phyloP scores from a whole-genome alignment of 2,888 invertebrate species.

The Fragum fragum region DNA sequence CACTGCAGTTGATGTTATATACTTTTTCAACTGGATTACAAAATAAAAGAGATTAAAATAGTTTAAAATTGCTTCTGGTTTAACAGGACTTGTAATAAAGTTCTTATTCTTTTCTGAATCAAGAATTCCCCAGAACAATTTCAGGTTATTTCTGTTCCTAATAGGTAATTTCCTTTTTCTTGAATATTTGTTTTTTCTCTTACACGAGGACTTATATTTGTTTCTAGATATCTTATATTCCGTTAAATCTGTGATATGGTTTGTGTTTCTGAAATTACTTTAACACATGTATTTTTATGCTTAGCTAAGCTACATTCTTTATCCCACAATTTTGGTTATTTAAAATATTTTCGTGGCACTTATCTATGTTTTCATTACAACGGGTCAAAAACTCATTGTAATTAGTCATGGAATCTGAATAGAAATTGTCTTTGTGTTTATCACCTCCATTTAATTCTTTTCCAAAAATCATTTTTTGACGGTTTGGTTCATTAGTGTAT shows the following conservation, averaged over 20 bases:
- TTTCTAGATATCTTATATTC: neutral
- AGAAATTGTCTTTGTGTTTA: neutral
- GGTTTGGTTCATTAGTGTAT: neutral
- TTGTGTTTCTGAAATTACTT: neutral
- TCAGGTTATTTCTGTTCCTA: neutral
- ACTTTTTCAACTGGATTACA: no score
- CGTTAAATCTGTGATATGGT: neutral
- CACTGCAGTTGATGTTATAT: neutral
- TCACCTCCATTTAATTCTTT: neutral
- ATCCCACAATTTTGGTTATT: constrained; percentile 8
- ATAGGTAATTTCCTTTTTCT: neutral
- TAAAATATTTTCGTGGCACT: neutral
- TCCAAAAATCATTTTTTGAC: neutral
- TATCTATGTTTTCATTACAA: neutral
- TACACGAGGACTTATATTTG: constrained; percentile 9
- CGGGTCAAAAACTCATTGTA: neutral
- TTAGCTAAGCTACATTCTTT: neutral
- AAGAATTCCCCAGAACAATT: constrained; percentile 7
- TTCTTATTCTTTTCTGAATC: neutral
- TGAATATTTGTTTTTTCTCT: neutral
- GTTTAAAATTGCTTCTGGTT: neutral
- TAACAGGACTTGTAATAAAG: neutral
- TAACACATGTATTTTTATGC: neutral
- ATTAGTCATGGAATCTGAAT: neutral
- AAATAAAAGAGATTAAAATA: constrained; percentile 10